Evolutionary conservation across 2,888 invertebrate species (phyloP), one percentile per base, ranked within the genome.

Genomic region (Ceriagrion tenellum): DNA sequence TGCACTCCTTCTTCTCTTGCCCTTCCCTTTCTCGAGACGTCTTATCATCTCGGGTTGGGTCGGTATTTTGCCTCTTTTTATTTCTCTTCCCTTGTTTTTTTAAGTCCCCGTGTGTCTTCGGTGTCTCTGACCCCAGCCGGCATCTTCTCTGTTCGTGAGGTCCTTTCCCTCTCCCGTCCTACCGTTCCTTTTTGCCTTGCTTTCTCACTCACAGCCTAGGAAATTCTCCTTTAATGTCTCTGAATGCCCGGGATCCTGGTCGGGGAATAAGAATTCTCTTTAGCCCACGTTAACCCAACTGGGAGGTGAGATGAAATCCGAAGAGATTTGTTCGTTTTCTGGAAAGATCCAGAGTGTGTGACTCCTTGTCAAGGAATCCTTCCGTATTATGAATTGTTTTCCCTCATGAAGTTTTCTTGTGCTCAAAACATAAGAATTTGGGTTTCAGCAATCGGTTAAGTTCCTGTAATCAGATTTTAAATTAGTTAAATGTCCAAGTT

Each of bases 81-180:
- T 81, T 81, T 35, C 16, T 18, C 35, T 35, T 30, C 4, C 69
- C 26, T 69, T n/a, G n/a, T n/a, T 26, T 26, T 18, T 81, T 81
- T 4, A 30, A 1, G 35, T 81, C 35, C 81, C 3, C 81, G 81
- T 16, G 35, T 10, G 30, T 69, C 35, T 8, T 1, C 35, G 81
- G 35, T 81, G 81, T 81, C 81, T 81, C 30, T 81, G 81, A 81
- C 81, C 81, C 35, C 81, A 12, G 26, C 12, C 35, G 69, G 26
- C 69, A 69, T 69, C 4, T 26, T n/a, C n/a, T 69, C n/a, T 47
- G 47, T 47, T 35, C 30, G 81, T 35, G 16, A 20, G 81, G 4
- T 16, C 30, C 13, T 81, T 13, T 35, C n/a, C 95, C 95, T 93
- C 95, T 95, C 95, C 95, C 95, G n/a, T 59, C 95, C 90, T 95